Base-by-base conservation (phyloP, 1,140 invertebrate genomes). In the Drusus annulatus region DNA sequence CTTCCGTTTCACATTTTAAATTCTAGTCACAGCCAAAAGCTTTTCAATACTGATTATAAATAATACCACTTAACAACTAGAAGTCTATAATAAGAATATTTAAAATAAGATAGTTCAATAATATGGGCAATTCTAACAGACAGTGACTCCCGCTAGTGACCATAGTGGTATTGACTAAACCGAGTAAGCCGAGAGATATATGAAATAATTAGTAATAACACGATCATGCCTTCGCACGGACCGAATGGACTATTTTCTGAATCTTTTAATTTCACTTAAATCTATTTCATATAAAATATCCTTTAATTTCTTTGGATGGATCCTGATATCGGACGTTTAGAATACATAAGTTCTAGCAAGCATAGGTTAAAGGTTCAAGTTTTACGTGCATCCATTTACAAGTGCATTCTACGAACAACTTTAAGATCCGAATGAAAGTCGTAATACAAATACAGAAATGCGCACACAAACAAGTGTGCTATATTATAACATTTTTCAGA, bases 1-100 rank as follows among this genome's bases (percentile, higher is more conserved):
- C 36, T 63, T 16, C 15, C 5, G 19, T 69, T 17, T n/a, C 21
- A 69, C 13, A 45, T 13, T 60, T 82, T 82, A 82, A 71, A 10
- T 45, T 74, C 81, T 82, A 82, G 79, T 82, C 81, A 82, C 81
- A 82, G 81, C 81, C 81, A 74, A 82, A 82, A 82, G 78, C 78
- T 78, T 82, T 81, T 78, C 31, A 77, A 77, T 77, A 63, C 75
- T 77, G 75, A 63, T 19, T 52, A 51, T 60, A 45, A 0, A 7
- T 45, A 77, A 77, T 77, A 77, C 50, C 71, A 16, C 23, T 78
- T 36, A 78, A 25, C 52, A 54, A n/a, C 50, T 56, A 74, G 0
- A 54, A 54, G 19, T 52, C 23, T 3, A 50, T 56, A 74, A 74
- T 51, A 21, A 17, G 19, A 51, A 74, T 23, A 74, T 54, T 56